Base-by-base conservation (phyloP, 30 jellyfish, hydroid and myxozoan genomes). In the Aurelia sp. region DNA sequence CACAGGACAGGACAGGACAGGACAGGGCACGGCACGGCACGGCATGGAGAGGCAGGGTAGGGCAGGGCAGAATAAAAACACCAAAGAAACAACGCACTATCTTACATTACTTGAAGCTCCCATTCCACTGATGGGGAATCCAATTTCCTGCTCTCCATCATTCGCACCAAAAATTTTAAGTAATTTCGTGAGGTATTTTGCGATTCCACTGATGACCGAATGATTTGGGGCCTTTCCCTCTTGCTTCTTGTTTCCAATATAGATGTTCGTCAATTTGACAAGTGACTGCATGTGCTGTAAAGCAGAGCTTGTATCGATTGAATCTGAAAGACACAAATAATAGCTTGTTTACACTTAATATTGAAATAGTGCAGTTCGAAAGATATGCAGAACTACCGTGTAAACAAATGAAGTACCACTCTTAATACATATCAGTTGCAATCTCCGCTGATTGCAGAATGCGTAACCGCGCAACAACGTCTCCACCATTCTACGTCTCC, bases 141-240 rank as follows among this genome's bases (percentile, higher is more conserved):
- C 99, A 20, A 94, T 94, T 30, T 90, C 98, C 55, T 90, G 98
- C 17, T 78, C 97, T 17, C 99, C 99, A 16, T 95, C 91, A 74
- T 86, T 90, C 7, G 98, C 99, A 52, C 99, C 99, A 63, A 90
- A 95, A 5, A 95, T 87, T 77, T 87, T 87, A 59, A 95, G 91
- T 92, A 95, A 40, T 72, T 79, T 85, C 48, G 98, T 95, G 61
- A 90, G 91, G 81, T 90, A 95, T 64, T 80, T 88, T 52, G 99
- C 98, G 58, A 95, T 90, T 66, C 96, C 84, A 20, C 72, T 59
- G 27, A 95, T 13, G 5, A 90, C 76, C 3, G 96, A 59, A 60
- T 95, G 98, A 69, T 85, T 90, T 13, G 91, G 93, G 17, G 90
- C 61, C 33, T 64, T 66, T 30, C 80, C 88, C 11, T 69, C 77